These are phyloP conservation scores for Anniella stebbinsi DNA, from an alignment of 2,797 vertebrate genomes.

Conservation along the genomic window DNA sequence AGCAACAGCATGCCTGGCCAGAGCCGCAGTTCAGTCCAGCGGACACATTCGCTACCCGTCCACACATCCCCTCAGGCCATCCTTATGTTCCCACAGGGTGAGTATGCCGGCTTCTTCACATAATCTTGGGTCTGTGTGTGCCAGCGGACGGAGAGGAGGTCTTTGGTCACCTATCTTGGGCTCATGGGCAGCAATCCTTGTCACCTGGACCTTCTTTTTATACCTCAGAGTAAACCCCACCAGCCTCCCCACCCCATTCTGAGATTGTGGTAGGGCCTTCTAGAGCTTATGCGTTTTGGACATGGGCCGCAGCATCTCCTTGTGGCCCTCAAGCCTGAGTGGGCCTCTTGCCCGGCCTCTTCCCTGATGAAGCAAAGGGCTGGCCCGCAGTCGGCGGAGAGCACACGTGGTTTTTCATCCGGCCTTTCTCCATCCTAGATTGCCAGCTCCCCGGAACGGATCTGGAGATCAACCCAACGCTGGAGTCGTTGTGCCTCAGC, in stretches of 20 bases:
- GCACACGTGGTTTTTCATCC: no score
- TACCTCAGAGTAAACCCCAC: neutral
- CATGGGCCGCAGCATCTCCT: neutral
- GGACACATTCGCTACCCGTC: constrained; percentile 94
- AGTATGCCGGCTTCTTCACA: neutral
- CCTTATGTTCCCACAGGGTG: constrained; percentile 96
- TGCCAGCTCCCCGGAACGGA: constrained; percentile 93
- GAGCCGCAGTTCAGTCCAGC: constrained; percentile 94
- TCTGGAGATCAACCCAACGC: constrained; percentile 96
- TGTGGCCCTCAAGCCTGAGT: no score
- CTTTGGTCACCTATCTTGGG: neutral
- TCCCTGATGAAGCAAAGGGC: no score
- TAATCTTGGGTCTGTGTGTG: neutral
- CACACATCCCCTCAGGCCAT: constrained; percentile 96
- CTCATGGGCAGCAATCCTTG: neutral
- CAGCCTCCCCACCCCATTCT: no score
- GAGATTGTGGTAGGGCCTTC: neutral
- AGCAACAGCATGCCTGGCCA: constrained; percentile 97
- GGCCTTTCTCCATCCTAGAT: constrained; percentile 77
- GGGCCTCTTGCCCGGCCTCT: no score
- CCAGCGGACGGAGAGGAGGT: no score
- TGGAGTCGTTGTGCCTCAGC: constrained; percentile 98
- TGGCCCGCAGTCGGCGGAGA: no score
- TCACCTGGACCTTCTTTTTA: neutral
- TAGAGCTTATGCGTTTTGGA: no score